Base-by-base conservation (phyloP, 2,113 vertebrate species). In the Hymenochirus boettgeri region DNA sequence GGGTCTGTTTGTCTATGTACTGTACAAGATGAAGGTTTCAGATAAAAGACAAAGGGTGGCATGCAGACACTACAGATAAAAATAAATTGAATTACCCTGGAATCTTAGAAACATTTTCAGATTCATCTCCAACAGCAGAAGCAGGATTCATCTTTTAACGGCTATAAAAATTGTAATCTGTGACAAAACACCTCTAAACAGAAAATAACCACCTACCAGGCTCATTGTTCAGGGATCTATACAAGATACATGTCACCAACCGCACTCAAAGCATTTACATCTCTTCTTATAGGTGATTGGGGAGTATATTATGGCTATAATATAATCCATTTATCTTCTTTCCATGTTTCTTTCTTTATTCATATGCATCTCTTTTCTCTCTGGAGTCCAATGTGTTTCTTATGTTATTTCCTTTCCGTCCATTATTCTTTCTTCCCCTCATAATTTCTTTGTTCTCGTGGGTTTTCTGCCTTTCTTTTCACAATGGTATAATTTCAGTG, bases 251-350 rank as follows among this genome's bases (percentile, higher is more conserved):
- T 69, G 57, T 19, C 57, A 29, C 47, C 17, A 37, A 48, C 39
- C 51, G 25, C 56, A 52, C 47, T 69, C 65, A 45, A 29, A 60
- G 65, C 56, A 53, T 69, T 67, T 67, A 67, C 56, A 67, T 59
- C 64, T 67, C 59, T 69, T 69, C 59, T 60, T 69, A 69, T 69
- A 51, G 56, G 35, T 48, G 51, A 60, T 69, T 69, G 65, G 65
- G 65, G 65, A 69, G 47, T 69, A 53, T 35, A 69, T 69, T 69
- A 69, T 69, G 57, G 57, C 39, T 46, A 69, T 69, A 69, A 60
- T 69, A 69, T 69, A 60, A 60, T 51, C 23, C 65, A 69, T 69
- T 69, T 60, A 69, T 69, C 65, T 69, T 60, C 47, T 45, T 69
- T 45, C 65, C 37, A 39, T 60, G 46, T 60, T 39, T 42, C 65